Percentiles rank a stretch among this genome's conserved stretches.
Conservation (phyloP, 2,113 vertebrate species). For the Rhadina sibilatrix region DNA sequence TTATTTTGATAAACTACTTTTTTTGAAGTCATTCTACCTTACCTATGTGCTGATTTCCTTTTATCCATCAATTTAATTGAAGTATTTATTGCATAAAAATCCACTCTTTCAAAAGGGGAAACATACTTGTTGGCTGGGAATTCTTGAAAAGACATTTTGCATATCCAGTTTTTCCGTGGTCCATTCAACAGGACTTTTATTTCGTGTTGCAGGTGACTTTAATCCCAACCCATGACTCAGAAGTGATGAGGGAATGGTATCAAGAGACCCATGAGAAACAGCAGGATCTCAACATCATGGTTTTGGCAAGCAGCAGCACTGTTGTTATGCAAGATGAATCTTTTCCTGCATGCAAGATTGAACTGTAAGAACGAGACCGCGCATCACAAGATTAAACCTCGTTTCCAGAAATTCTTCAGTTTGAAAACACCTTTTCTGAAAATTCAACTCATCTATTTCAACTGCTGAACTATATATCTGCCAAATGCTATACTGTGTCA, state of each 20-base stretch:
- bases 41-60: neutral
- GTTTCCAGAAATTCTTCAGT: conserved; percentile 72
- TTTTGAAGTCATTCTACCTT: neutral
- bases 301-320: conserved; percentile 97
- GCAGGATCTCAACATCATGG: conserved; percentile 97
- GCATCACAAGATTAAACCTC: conserved; percentile 65
- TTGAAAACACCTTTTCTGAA: conserved; percentile 77
- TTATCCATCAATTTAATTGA: neutral
- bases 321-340: conserved; percentile 99
- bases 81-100: neutral
- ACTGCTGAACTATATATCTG: conserved; percentile 75
- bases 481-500: conserved; percentile 75
- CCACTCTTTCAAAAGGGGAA: neutral
- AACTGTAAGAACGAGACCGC: conserved; percentile 80
- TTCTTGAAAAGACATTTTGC: neutral
- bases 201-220: conserved; percentile 85
- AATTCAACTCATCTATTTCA: conserved; percentile 67
- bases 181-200: neutral
- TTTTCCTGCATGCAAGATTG: conserved; percentile 97
- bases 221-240: conserved; percentile 96
- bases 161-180: neutral
- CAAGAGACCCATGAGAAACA: conserved; percentile 97
- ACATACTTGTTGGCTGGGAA: neutral
- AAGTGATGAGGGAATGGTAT: conserved; percentile 98
- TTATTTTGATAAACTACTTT: neutral